A percentile compares a stretch with the other conserved stretches of the same genome.
Conservation (phyloP, 30 jellyfish, hydroid and myxozoan genomes). For the Turritopsis dohrnii region DNA sequence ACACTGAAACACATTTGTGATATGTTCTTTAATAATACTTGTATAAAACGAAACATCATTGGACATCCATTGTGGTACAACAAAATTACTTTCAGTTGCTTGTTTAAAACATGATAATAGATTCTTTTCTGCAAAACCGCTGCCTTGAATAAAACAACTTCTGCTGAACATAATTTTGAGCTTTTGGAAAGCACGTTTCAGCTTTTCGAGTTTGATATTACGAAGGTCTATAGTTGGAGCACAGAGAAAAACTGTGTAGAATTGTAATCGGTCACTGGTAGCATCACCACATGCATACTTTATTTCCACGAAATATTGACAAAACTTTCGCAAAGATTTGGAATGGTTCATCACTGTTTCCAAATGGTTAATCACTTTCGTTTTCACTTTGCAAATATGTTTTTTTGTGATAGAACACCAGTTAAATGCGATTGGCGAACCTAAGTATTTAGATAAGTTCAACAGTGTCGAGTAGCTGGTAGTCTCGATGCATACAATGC, state of each 20-base stretch:
- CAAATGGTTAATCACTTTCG: not conserved
- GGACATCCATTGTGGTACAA: constrained; percentile 5
- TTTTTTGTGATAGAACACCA: not conserved
- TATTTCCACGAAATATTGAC: not conserved
- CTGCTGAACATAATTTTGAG: not conserved
- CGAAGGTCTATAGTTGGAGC: not conserved
- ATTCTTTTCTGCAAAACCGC: constrained; percentile 3
- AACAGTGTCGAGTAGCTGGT: not conserved
- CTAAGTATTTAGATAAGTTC: not conserved
- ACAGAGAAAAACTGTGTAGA: not conserved
- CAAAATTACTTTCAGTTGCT: not conserved
- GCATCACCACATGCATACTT: not conserved
- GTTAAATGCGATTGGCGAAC: not conserved
- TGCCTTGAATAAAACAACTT: not conserved
- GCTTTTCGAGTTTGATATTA: not conserved
- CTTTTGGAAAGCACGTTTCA: not conserved
- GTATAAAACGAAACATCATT: not conserved
- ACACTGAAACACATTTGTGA: not conserved
- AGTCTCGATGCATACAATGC: not conserved
- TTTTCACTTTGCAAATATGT: not conserved
- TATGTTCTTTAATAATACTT: not conserved
- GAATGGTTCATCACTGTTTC: not conserved
- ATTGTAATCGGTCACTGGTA: not conserved
- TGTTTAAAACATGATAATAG: not conserved
- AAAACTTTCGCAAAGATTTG: not conserved